Base-by-base conservation (phyloP, 2,888 invertebrate species). In the Leucophenga montana region DNA sequence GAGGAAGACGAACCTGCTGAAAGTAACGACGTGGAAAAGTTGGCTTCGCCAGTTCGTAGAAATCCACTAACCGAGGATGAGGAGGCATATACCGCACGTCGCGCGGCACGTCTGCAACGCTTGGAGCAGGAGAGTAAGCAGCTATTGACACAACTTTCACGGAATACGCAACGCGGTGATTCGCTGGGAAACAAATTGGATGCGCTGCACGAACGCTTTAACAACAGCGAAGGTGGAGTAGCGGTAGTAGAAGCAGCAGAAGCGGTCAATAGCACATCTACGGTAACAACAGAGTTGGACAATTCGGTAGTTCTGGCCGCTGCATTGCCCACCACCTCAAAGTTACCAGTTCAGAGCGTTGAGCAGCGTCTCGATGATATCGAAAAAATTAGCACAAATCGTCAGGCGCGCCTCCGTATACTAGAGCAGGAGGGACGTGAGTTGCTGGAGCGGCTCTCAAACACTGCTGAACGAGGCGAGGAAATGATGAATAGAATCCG, bases 351-450 rank as follows among this genome's bases (percentile, higher is more conserved):
- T 27, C 27, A 27, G 22, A 74, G 73, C 0, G 77, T 86, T 13
- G 87, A 85, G 59, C 79, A 85, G 39, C 85, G 87, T 0, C 73
- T 88, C 27, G 84, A 86, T 68, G 84, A 86, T 67, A 86, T 87
- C 5, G 85, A 86, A n/a, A 78, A 84, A 20, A 84, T 86, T 2
- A 83, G 86, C 1, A 77, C 76, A 0, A 85, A 85, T 69, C 80
- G 87, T 3, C 84, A 85, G 16, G 86, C 87, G 70, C 85, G 85
- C 16, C 56, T 83, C 67, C 89, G 77, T 79, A 87, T 93, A 66
- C 89, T 97, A 71, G 96, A 96, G 88, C 94, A 95, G 78, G 94
- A 96, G 88, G 94, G 95, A 2, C 92, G 93, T 75, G 92, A 92
- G 76, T 88, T 96, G 14, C 93, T 95, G 66, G 76, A 77, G 14